These are phyloP conservation scores for Hozukius guyotensis DNA, from an alignment of 2,797 vertebrate genomes.

Conservation along the genomic window DNA sequence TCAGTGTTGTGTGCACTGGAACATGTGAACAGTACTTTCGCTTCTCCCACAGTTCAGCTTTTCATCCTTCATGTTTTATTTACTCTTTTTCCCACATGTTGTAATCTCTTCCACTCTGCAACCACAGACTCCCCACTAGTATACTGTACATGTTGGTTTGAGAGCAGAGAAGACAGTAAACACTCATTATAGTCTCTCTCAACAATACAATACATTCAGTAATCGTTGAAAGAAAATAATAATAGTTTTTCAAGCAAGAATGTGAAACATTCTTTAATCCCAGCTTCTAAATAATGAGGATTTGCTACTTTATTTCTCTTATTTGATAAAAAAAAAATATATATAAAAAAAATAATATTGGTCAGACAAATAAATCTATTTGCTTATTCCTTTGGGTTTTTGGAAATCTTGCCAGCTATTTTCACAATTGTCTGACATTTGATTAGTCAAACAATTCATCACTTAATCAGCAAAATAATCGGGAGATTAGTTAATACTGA, in stretches of 20 bases:
- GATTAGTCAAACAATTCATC: not conserved
- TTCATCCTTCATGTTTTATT: not conserved
- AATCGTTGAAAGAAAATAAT: not conserved
- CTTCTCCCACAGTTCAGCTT: not conserved
- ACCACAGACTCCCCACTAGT: not conserved
- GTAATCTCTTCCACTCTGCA: not conserved
- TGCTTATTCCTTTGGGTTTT: not conserved
- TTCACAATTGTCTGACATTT: not conserved
- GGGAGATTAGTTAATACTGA: not conserved
- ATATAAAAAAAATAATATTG: not conserved
- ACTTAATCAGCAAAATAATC: not conserved
- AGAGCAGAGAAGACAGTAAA: not conserved
- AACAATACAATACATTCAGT: not conserved
- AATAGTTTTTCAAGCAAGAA: accelerated
- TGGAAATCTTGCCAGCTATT: not conserved
- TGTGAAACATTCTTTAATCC: not conserved
- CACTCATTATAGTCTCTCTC: conserved; percentile 12
- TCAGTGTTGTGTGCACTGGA: conserved; percentile 7
- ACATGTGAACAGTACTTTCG: not conserved
- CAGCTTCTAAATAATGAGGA: not conserved
- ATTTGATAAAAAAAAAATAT: not conserved
- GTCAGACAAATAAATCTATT: not conserved
- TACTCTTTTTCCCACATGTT: not conserved
- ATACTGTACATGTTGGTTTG: not conserved
- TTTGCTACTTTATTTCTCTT: not conserved